phyloP scores from a whole-genome alignment of 1,140 invertebrate genomes.

The Gerris buenoi region DNA sequence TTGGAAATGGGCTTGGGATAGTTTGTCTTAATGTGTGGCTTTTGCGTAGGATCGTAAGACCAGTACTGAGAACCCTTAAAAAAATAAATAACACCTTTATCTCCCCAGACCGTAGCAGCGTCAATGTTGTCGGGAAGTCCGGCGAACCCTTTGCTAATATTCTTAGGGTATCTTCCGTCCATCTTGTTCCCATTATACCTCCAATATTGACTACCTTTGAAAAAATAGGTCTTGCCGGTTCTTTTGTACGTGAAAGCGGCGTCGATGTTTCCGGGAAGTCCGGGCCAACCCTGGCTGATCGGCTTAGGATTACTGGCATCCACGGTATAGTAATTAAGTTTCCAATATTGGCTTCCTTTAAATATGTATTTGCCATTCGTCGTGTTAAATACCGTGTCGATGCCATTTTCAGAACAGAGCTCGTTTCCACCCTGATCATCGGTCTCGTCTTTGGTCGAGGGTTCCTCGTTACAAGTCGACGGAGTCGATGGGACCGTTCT shows the following conservation, averaged over 20 bases:
- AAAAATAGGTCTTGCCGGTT: constrained; percentile 77
- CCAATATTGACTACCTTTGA: constrained; percentile 87
- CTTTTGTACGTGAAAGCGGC: constrained; percentile 80
- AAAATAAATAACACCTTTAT: constrained; percentile 93
- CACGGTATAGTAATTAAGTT: constrained; percentile 61
- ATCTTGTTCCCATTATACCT: constrained; percentile 66
- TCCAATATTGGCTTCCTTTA: constrained; percentile 66
- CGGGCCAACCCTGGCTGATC: constrained; percentile 64
- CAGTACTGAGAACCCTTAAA: constrained; percentile 86
- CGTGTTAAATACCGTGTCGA: constrained; percentile 71
- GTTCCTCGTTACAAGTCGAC: no score
- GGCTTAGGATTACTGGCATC: constrained; percentile 63
- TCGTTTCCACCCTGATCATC: constrained; percentile 29
- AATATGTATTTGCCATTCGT: constrained; percentile 83
- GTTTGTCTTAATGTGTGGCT: constrained; percentile 67
- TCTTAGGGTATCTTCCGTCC: constrained; percentile 78
- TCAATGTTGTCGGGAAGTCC: constrained; percentile 86
- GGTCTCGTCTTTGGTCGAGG: no score
- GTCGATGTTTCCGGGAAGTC: constrained; percentile 68
- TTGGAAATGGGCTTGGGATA: constrained; percentile 80
- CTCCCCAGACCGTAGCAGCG: constrained; percentile 84
- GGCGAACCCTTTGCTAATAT: constrained; percentile 75
- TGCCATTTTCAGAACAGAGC: constrained; percentile 59
- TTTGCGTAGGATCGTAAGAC: constrained; percentile 74
- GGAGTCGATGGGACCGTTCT: no score